These are phyloP conservation scores for Hypsibius dujardini DNA, from an alignment of 1,140 invertebrate species.

Conservation along the genomic window DNA sequence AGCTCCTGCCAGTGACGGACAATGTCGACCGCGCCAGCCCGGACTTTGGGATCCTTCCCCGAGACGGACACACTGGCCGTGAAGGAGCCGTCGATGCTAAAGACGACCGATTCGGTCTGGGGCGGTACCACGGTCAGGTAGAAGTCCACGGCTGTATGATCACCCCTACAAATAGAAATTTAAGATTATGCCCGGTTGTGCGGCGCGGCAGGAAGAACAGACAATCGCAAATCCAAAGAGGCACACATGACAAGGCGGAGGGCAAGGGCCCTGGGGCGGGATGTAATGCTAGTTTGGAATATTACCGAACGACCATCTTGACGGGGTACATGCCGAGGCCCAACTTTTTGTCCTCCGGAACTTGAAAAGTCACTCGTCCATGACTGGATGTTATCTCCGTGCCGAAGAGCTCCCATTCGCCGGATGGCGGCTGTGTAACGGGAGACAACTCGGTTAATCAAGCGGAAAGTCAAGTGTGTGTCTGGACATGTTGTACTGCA, in stretches of 20 bases:
- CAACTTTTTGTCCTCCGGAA: conserved; percentile 64
- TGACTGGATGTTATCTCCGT: conserved; percentile 88
- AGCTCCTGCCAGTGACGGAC: conserved; percentile 36
- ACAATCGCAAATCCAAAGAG: no score
- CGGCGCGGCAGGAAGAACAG: no score
- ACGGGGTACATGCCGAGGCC: conserved; percentile 85
- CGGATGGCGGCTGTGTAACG: conserved; percentile 66
- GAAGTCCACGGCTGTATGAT: conserved; percentile 85
- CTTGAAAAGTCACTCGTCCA: conserved; percentile 65
- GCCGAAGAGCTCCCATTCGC: conserved; percentile 72
- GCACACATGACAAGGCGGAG: conserved; percentile 8
- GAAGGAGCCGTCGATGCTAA: conserved; percentile 97
- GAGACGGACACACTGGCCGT: conserved; percentile 96
- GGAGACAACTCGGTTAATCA: no score
- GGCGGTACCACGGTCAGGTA: conserved; percentile 84
- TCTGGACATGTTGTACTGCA: no score
- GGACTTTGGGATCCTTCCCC: conserved; percentile 85
- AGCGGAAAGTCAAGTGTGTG: no score
- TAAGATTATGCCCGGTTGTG: no score
- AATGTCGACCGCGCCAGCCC: conserved; percentile 90
- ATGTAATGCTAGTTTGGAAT: conserved; percentile 22
- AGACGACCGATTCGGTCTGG: conserved; percentile 85
- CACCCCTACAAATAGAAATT: conserved; percentile 45
- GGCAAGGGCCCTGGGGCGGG: conserved; percentile 5
- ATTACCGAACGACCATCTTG: conserved; percentile 65